phyloP scores from a whole-genome alignment of 2,888 invertebrate species.

The Phyllotreta cruciferae region DNA sequence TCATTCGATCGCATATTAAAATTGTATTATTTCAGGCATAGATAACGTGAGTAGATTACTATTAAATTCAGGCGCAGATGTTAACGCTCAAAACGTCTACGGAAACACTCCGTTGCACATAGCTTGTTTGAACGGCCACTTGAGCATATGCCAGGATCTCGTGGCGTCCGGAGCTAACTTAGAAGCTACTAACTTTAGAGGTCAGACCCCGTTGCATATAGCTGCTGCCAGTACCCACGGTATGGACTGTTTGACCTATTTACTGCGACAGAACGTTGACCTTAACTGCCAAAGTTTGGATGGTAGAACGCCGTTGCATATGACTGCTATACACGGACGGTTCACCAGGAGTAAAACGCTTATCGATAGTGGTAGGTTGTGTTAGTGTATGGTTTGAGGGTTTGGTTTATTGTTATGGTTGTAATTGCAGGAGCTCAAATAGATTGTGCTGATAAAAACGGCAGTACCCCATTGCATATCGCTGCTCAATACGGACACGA shows the following conservation, averaged over 20 bases:
- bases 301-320: constrained; percentile 69
- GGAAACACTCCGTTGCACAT: constrained; percentile 69
- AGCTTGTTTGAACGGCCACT: constrained; percentile 69
- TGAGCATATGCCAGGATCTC: constrained; percentile 64
- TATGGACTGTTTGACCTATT: constrained; percentile 66
- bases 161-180: constrained; percentile 62
- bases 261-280: constrained; percentile 64
- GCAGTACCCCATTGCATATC: constrained; percentile 69
- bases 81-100: constrained; percentile 65
- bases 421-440: constrained; percentile 60
- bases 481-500: constrained; percentile 70
- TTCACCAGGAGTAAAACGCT: constrained; percentile 69
- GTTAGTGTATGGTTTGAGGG: neutral
- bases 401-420: neutral
- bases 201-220: constrained; percentile 65
- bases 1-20: no score
- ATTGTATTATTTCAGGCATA: constrained; percentile 45
- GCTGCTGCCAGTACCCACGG: constrained; percentile 69
- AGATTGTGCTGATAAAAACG: constrained; percentile 66
- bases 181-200: constrained; percentile 62
- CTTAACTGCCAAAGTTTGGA: constrained; percentile 66
- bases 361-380: constrained; percentile 64
- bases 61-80: constrained; percentile 64
- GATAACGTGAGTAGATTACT: constrained; percentile 55
- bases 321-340: constrained; percentile 72